Evolutionary conservation across 2,113 vertebrate species (phyloP).

Genomic region (Myotis davidii): DNA sequence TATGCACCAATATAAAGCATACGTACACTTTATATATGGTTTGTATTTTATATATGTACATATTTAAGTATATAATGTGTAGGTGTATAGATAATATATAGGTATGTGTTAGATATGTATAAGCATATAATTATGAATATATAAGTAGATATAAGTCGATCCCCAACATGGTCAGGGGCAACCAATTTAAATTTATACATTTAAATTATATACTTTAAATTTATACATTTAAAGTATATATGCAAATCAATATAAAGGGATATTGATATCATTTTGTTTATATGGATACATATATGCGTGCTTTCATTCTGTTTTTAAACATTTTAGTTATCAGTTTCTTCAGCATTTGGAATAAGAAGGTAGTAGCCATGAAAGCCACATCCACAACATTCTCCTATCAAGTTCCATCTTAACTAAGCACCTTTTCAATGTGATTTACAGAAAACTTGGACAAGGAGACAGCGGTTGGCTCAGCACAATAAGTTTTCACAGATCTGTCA

Average conservation of each 20-base stretch:
- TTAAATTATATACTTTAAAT: too few relatives aligned
- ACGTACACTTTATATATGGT: not conserved
- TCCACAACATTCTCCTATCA: not conserved
- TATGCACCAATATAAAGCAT: not conserved
- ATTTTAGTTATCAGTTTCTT: not conserved
- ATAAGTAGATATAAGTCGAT: not conserved
- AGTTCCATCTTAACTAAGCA: not conserved
- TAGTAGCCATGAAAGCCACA: not conserved
- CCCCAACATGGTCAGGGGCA: too few relatives aligned
- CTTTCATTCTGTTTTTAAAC: not conserved
- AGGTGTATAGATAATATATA: not conserved
- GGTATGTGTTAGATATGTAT: not conserved
- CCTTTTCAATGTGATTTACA: not conserved
- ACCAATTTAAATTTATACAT: too few relatives aligned
- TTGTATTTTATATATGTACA: not conserved
- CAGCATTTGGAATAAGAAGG: not conserved
- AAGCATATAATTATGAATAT: not conserved
- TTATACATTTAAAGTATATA: not conserved
- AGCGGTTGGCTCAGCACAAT: conserved; percentile 43
- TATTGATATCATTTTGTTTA: not conserved
- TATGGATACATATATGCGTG: not conserved
- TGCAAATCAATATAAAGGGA: not conserved
- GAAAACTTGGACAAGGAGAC: conserved; percentile 53
- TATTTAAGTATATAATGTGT: not conserved
- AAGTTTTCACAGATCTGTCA: conserved; percentile 59